A percentile compares a stretch with the other conserved stretches of the same genome.
phyloP scores from a whole-genome alignment of 2,888 invertebrate species.

The Synergus gifuensis region DNA sequence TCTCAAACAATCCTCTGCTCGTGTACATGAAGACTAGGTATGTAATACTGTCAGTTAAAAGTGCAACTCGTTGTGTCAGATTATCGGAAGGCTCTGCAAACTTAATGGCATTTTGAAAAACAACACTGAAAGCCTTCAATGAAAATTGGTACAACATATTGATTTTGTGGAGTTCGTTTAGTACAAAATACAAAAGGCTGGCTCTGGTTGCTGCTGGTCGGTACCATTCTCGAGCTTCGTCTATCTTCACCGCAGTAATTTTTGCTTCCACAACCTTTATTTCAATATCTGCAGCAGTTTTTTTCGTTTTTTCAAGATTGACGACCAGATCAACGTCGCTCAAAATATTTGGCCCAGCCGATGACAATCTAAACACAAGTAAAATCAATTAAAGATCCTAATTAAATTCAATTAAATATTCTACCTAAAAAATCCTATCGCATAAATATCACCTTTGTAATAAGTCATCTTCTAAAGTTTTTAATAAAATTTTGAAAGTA shows the following conservation, averaged over 20 bases:
- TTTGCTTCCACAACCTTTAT: slow-evolving; percentile 92
- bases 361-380: slow-evolving; percentile 82
- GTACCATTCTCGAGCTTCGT: slow-evolving; percentile 94
- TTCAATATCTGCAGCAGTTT: slow-evolving; percentile 94
- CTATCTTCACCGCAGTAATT: slow-evolving; percentile 91
- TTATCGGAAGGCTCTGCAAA: slow-evolving; percentile 85
- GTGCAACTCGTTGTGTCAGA: slow-evolving; percentile 85
- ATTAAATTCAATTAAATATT: too few species aligned
- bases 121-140: slow-evolving; percentile 94
- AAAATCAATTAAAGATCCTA: background rate
- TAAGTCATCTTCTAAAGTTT: slow-evolving; percentile 94
- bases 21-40: slow-evolving; percentile 93
- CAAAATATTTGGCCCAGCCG: slow-evolving; percentile 94
- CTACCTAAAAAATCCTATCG: too few species aligned
- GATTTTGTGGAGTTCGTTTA: slow-evolving; percentile 94
- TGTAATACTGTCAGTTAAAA: slow-evolving; percentile 92
- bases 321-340: slow-evolving; percentile 94
- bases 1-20: slow-evolving; percentile 93
- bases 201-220: slow-evolving; percentile 91
- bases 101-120: slow-evolving; percentile 91
- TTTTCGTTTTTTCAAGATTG: slow-evolving; percentile 95
- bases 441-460: slow-evolving; percentile 80
- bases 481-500: slow-evolving; percentile 95
- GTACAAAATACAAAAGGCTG: slow-evolving; percentile 94
- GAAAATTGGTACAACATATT: slow-evolving; percentile 98